These are phyloP conservation scores for Caenorhabditis auriculariae DNA, from an alignment of 2,888 invertebrate species.

Conservation along the genomic window DNA sequence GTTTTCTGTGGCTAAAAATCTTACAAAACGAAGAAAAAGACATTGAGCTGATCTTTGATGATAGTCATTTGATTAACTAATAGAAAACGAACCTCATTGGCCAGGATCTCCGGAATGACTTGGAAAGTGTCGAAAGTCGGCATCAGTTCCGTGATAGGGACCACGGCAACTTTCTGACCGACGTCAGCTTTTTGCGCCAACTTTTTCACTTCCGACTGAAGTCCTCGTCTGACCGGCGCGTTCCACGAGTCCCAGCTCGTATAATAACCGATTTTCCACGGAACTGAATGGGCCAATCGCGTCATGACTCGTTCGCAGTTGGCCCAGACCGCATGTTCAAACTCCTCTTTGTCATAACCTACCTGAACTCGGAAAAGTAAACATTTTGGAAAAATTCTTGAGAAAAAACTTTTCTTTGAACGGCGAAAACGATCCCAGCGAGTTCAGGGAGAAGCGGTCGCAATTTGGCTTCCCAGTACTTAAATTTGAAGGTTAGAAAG, in stretches of 20 bases:
- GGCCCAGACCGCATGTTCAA: slow-evolving; percentile 21
- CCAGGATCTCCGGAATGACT: slow-evolving; percentile 35
- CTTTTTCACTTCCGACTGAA: slow-evolving; percentile 19
- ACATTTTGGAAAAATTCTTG: neutral
- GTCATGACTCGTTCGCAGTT: slow-evolving; percentile 33
- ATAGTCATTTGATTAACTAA: no score
- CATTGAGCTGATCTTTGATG: no score
- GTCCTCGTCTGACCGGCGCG: slow-evolving; percentile 16
- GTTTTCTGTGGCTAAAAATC: no score
- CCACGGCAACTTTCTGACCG: slow-evolving; percentile 26
- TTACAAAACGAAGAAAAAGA: no score
- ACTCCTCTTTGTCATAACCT: slow-evolving; percentile 14
- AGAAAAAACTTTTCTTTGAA: neutral
- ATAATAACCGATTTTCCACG: slow-evolving; percentile 45
- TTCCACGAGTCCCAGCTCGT: slow-evolving; percentile 43
- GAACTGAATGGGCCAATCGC: slow-evolving; percentile 22
- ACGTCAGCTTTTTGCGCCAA: slow-evolving; percentile 11
- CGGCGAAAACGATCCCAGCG: neutral
- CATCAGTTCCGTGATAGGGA: slow-evolving; percentile 46
- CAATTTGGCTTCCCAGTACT: neutral
- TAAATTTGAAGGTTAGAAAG: neutral
- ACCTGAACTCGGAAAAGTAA: slow-evolving; percentile 17
- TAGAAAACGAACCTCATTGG: no score
- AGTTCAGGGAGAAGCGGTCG: neutral
- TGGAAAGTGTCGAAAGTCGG: slow-evolving; percentile 47